phyloP scores from a whole-genome alignment of 1,140 invertebrate genomes.

The Homarus americanus region DNA sequence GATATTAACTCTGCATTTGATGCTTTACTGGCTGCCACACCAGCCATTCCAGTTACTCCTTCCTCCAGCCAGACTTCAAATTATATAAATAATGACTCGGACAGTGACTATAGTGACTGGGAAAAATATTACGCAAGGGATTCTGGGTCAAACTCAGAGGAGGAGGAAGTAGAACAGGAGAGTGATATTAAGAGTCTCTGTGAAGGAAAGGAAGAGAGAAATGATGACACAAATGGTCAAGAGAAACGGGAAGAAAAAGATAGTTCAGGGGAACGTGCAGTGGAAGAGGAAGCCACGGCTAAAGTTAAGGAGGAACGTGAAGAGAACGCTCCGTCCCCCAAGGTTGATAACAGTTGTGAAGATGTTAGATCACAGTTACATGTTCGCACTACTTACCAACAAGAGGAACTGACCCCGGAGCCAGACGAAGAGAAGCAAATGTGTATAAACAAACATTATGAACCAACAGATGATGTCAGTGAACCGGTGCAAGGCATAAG shows the following conservation, averaged over 20 bases:
- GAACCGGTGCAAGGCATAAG: conserved; percentile 3
- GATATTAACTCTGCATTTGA: conserved; percentile 75
- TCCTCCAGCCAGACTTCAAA: conserved; percentile 47
- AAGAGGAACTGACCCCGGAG: conserved; percentile 1
- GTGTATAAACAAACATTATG: background rate
- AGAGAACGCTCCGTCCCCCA: background rate
- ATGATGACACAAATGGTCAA: conserved; percentile 2
- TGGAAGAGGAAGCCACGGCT: background rate
- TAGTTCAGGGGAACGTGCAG: background rate
- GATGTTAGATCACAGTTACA: background rate
- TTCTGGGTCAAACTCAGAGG: conserved; percentile 59
- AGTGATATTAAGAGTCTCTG: conserved; percentile 72
- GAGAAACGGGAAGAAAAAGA: conserved; percentile 19
- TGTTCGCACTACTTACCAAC: background rate
- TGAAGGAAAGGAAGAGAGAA: conserved; percentile 46
- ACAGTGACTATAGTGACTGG: conserved; percentile 74
- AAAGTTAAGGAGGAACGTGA: background rate
- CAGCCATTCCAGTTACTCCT: conserved; percentile 17
- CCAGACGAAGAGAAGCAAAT: background rate
- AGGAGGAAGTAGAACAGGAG: conserved; percentile 64
- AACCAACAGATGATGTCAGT: background rate
- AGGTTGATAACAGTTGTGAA: background rate
- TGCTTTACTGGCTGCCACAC: conserved; percentile 71
- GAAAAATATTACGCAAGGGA: conserved; percentile 74
- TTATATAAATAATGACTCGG: conserved; percentile 72